A percentile compares a stretch with the other conserved stretches of the same genome.
Evolutionary conservation across 2,113 vertebrate genomes (phyloP).

Genomic region (Crotalus tigris): DNA sequence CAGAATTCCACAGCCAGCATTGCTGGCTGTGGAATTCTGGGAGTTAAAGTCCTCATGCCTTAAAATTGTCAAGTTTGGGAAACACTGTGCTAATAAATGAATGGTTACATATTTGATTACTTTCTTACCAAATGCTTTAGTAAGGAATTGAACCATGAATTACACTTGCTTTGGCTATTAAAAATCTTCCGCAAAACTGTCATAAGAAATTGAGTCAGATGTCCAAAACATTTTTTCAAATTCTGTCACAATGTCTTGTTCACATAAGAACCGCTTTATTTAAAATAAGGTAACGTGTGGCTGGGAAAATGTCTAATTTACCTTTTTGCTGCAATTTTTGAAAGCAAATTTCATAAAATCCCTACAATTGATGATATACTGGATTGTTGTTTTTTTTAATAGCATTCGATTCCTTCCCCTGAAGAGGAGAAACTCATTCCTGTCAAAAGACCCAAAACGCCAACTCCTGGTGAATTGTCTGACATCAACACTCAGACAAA

Average conservation of each 20-base stretch:
- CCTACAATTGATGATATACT: background rate
- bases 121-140: background rate
- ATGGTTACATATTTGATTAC: background rate
- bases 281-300: background rate
- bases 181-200: background rate
- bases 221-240: background rate
- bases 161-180: background rate
- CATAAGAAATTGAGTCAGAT: background rate
- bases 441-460: slow-evolving; percentile 79
- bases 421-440: slow-evolving; percentile 84
- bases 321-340: background rate
- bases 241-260: background rate
- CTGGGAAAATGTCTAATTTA: background rate
- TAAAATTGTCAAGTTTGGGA: no score
- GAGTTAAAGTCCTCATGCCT: no score
- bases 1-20: no score
- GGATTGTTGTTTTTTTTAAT: slow-evolving; percentile 29
- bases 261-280: background rate
- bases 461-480: slow-evolving; percentile 70
- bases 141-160: background rate
- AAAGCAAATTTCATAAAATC: background rate
- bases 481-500: slow-evolving; percentile 81
- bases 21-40: no score
- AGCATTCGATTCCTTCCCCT: slow-evolving; percentile 79
- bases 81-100: background rate